Conservation (phyloP, 2,113 vertebrate genomes). For the Chionomys nivalis region DNA sequence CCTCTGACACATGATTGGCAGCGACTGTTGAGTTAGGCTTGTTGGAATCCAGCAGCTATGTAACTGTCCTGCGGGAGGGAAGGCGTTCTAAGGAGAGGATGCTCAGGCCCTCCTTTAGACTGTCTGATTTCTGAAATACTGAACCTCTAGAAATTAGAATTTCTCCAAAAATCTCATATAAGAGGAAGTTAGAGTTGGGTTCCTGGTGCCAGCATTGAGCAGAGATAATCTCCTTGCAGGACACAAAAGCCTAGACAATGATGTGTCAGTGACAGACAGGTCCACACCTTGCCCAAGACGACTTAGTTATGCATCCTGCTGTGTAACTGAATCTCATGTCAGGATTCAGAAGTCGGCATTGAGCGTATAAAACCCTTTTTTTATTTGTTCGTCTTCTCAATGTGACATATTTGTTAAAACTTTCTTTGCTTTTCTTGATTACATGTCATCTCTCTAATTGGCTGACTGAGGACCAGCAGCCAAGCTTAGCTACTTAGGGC, state of each 20-base stretch:
- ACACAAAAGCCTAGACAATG: background rate
- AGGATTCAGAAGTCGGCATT: background rate
- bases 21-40: background rate
- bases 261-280: background rate
- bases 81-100: background rate
- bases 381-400: background rate
- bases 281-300: background rate
- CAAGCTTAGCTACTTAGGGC: background rate
- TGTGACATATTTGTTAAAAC: background rate
- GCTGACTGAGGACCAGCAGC: background rate
- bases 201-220: background rate
- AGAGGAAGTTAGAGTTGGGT: background rate
- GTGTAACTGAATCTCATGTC: background rate
- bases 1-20: background rate
- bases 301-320: background rate
- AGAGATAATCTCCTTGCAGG: background rate
- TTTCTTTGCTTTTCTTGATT: background rate
- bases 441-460: background rate
- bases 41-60: background rate
- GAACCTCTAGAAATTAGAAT: background rate
- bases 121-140: background rate
- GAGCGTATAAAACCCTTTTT: background rate
- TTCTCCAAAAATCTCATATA: background rate
- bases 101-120: background rate
- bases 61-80: background rate